phyloP scores from a whole-genome alignment of 2,888 invertebrate genomes.

The Liopterus haemorrhoidalis region DNA sequence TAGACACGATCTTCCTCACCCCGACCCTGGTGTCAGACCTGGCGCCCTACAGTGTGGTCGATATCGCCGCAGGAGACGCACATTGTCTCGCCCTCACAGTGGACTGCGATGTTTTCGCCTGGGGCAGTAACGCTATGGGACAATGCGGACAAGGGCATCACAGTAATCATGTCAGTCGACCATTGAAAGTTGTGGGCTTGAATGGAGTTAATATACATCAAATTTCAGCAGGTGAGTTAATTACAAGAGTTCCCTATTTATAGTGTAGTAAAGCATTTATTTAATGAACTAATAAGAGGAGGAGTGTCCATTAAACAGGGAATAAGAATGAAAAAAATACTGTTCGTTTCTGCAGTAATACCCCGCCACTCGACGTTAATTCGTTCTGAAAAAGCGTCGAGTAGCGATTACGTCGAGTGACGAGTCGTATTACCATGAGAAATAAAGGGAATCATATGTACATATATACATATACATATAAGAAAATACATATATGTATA shows the following conservation, averaged over 20 bases:
- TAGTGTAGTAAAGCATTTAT: not conserved
- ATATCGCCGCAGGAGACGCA: constrained; percentile 57
- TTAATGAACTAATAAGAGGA: constrained; percentile 7
- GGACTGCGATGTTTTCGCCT: constrained; percentile 50
- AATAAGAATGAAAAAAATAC: too few relatives aligned
- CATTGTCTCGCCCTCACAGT: constrained; percentile 57
- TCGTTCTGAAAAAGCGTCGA: too few relatives aligned
- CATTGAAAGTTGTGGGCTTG: constrained; percentile 52
- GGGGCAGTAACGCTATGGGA: constrained; percentile 61
- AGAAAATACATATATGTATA: too few relatives aligned
- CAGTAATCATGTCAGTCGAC: constrained; percentile 53
- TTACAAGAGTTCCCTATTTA: not conserved
- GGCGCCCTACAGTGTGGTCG: constrained; percentile 49
- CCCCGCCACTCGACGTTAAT: too few relatives aligned
- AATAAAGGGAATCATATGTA: too few relatives aligned
- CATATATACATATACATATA: too few relatives aligned
- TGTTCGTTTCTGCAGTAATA: too few relatives aligned
- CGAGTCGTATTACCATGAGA: too few relatives aligned
- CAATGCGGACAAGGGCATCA: constrained; percentile 60
- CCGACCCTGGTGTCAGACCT: constrained; percentile 54
- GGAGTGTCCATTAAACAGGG: too few relatives aligned
- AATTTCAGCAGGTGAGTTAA: constrained; percentile 53
- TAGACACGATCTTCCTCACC: constrained; percentile 51
- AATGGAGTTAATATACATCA: constrained; percentile 52
- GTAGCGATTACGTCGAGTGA: too few relatives aligned